Base-by-base conservation (phyloP, 2,113 vertebrate species). In the Tinamus guttatus region DNA sequence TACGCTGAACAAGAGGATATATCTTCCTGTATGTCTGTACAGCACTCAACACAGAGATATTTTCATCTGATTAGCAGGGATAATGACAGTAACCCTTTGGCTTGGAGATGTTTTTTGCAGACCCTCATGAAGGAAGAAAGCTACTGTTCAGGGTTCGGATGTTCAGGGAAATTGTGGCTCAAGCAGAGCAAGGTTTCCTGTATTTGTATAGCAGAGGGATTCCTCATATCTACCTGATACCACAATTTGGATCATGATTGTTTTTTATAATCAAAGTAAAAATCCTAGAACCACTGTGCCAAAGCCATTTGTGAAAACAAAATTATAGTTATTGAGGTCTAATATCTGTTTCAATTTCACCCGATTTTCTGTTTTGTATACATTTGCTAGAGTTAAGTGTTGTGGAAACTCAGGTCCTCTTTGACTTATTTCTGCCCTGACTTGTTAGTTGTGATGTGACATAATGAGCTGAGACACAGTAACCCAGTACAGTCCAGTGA, bases 371-470 rank as follows among this genome's bases (percentile, higher is more conserved):
- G 27, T 8, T 87, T 67, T 64, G 2, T 49, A 59, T 21, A 43
- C 25, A 32, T 52, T 76, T 60, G 16, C 59, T 45, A 59, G 64
- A 85, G 40, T 30, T 81, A 82, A 74, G 20, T 45, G n/a, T 63
- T 59, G 54, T 38, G 19, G 41, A 58, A 75, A 4, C 14, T 89
- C 70, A 27, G 11, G 27, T 63, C 58, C 40, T 67, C 45, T 73
- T 28, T 89, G 78, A 69, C 40, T 89, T 73, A 58, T 63, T 93
- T 95, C 47, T 94, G n/a, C 81, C 69, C 56, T 38, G 34, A 43
- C 9, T 7, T 13, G 3, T 76, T 86, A 90, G 49, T 25, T 79
- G 32, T 47, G 18, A 63, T 58, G 54, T 11, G 4, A 38, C 56
- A 11, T 45, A 85, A 74, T 11, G 58, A 54, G 22, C 11, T 51